Evolutionary conservation across 2,888 invertebrate genomes (phyloP).

Genomic region (Tortrix viridana): DNA sequence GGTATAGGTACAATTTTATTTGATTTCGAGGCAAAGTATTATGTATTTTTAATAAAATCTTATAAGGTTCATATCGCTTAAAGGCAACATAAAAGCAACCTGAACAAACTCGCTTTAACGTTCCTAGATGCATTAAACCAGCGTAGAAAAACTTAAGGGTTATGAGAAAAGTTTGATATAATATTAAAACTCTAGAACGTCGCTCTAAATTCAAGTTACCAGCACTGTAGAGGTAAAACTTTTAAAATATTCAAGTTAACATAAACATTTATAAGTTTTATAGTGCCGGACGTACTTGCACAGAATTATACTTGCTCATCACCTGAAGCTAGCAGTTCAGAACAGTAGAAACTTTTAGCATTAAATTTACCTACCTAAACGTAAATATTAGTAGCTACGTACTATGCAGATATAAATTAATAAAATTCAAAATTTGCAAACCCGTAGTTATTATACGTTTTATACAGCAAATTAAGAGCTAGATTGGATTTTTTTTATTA

Average conservation of each 20-base stretch:
- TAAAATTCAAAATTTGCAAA: too few relatives aligned
- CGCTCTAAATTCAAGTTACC: slow-evolving; percentile 7
- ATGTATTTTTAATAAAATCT: too few relatives aligned
- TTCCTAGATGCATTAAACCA: slow-evolving; percentile 9
- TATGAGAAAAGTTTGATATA: slow-evolving; percentile 35
- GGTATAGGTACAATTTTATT: too few relatives aligned
- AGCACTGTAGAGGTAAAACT: slow-evolving; percentile 16
- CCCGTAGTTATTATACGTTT: too few relatives aligned
- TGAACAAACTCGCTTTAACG: not conserved
- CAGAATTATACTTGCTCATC: slow-evolving; percentile 46
- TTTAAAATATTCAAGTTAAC: slow-evolving; percentile 35
- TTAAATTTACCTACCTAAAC: slow-evolving; percentile 45
- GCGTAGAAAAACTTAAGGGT: slow-evolving; percentile 14
- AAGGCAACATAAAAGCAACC: too few relatives aligned
- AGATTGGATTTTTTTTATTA: too few relatives aligned
- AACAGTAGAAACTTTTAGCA: slow-evolving; percentile 49
- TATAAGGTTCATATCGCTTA: too few relatives aligned
- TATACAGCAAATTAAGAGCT: too few relatives aligned
- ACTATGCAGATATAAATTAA: too few relatives aligned
- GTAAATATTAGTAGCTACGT: too few relatives aligned
- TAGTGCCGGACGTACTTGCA: slow-evolving; percentile 36
- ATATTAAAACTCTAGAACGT: slow-evolving; percentile 21
- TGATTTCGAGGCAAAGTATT: too few relatives aligned
- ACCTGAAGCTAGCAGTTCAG: slow-evolving; percentile 38
- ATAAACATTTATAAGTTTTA: slow-evolving; percentile 36